Base-by-base conservation (phyloP, 2,113 vertebrate species). In the Ia io region DNA sequence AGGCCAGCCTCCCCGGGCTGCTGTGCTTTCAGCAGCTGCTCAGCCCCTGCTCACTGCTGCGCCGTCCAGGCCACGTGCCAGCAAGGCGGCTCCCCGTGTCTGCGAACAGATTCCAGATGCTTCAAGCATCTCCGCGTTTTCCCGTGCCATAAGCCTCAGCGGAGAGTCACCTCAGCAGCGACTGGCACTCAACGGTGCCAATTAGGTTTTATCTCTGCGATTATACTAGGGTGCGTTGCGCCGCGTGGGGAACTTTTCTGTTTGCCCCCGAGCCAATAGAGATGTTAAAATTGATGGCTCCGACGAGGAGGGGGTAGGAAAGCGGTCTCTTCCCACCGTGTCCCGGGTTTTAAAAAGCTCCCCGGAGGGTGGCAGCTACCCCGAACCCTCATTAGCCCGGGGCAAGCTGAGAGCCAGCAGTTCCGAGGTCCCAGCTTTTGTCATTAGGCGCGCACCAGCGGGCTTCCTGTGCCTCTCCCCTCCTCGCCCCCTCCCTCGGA, bases 191-290 rank as follows among this genome's bases (percentile, higher is more conserved):
- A 79, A 25, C 28, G 3, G 73, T 30, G 18, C 78, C 22, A 13
- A 18, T 70, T n/a, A 77, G 28, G 12, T 40, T 86, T 94, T 59
- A 40, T 71, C 56, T 80, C 44, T 71, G 42, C 77, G 83, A 56
- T 82, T n/a, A 71, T 49, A 53, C 56, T 30, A 6, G 77, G 32
- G 30, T 70, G 40, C 53, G 6, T 67, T 51, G 35, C 9, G 65
- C 70, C 44, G 47, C 90, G 56, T 9, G n/a, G 56, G 37, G 89
- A 37, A n/a, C 53, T 91, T 87, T 84, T 76, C 70, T n/a, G 42
- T 65, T 86, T 73, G 82, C 28, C 49, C 44, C 74, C 30, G 70
- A 84, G 63, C 35, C 25, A 73, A 84, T 51, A 20, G 44, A 84
- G 40, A 61, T 71, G 44, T 74, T 93, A 79, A 67, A 71, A 49